Conservation (phyloP, 2,113 vertebrate genomes). For the Sylvilagus bachmani region DNA sequence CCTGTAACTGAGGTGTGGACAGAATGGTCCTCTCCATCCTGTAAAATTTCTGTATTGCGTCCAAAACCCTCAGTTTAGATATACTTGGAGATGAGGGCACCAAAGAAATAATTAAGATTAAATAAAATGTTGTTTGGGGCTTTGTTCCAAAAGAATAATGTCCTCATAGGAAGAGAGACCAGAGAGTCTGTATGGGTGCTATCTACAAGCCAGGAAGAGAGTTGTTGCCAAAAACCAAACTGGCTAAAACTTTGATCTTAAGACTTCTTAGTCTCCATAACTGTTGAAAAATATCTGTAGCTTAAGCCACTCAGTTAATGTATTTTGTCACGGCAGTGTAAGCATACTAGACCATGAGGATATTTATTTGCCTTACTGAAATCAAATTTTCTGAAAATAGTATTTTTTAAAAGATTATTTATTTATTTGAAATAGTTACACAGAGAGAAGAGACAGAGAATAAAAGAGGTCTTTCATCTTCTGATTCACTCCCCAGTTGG, state of each 20-base stretch:
- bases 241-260: background rate
- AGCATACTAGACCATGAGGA: background rate
- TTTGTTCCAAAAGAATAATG: background rate
- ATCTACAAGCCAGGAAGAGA: background rate
- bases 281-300: background rate
- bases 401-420: background rate
- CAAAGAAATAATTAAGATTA: background rate
- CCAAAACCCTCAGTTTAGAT: background rate
- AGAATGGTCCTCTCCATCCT: background rate
- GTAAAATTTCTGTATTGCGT: background rate
- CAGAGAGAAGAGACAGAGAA: too few species aligned
- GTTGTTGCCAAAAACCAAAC: background rate
- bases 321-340: background rate
- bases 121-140: background rate
- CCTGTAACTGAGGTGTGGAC: background rate
- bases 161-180: background rate
- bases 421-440: too few species aligned
- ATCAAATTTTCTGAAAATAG: background rate
- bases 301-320: background rate
- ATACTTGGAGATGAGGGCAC: background rate
- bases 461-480: too few species aligned
- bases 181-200: rapidly evolving
- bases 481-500: too few species aligned
- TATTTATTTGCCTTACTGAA: background rate
- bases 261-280: background rate